These are phyloP conservation scores for Caranx ignobilis DNA, from an alignment of 2,113 vertebrate species.

Conservation along the genomic window DNA sequence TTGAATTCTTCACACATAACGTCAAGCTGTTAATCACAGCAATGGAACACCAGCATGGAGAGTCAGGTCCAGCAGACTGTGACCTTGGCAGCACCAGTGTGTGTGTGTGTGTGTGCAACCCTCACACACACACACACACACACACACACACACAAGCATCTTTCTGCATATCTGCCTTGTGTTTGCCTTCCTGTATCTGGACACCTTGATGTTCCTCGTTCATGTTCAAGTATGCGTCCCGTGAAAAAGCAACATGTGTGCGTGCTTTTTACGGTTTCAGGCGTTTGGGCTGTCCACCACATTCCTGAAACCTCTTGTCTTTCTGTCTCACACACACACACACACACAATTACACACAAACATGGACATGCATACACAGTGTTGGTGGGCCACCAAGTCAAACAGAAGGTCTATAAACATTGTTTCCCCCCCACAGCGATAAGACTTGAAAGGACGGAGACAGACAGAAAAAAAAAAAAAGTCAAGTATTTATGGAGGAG, in stretches of 20 bases:
- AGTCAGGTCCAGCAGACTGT: slow-evolving; percentile 73
- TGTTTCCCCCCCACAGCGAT: slow-evolving; percentile 48
- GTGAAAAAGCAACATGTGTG: slow-evolving; percentile 49
- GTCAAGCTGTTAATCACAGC: slow-evolving; percentile 81
- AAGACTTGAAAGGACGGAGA: slow-evolving; percentile 65
- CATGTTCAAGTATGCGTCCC: slow-evolving; percentile 17
- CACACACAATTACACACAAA: slow-evolving; percentile 22
- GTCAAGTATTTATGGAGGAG: slow-evolving; percentile 56
- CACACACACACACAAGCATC: neutral
- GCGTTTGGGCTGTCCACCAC: slow-evolving; percentile 31
- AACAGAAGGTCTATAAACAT: slow-evolving; percentile 71
- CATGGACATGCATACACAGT: slow-evolving; percentile 32
- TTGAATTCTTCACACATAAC: slow-evolving; percentile 83
- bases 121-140: too few relatives aligned
- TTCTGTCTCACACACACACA: slow-evolving; percentile 11
- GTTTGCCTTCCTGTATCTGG: neutral
- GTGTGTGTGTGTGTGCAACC: slow-evolving; percentile 3
- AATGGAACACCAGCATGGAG: slow-evolving; percentile 68
- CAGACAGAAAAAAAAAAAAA: slow-evolving; percentile 28
- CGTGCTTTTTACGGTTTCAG: slow-evolving; percentile 47
- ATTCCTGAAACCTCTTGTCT: slow-evolving; percentile 51
- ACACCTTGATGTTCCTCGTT: slow-evolving; percentile 15
- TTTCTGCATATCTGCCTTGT: slow-evolving; percentile 26
- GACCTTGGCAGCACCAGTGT: slow-evolving; percentile 71
- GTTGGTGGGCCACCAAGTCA: slow-evolving; percentile 56